These are phyloP conservation scores for Subacronicta megacephala DNA, from an alignment of 2,888 invertebrate genomes.

Conservation along the genomic window DNA sequence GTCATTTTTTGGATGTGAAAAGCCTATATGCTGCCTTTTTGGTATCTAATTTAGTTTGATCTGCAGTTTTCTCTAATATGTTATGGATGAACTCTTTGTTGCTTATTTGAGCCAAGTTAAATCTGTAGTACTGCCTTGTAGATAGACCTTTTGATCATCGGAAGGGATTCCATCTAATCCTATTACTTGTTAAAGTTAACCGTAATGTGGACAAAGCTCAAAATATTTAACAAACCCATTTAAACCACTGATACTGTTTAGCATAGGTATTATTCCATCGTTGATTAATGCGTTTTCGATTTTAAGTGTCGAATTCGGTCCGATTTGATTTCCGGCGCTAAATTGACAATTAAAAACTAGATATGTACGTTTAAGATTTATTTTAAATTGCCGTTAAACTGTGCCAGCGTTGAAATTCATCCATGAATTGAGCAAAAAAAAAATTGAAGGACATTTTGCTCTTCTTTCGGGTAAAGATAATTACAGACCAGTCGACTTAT, in stretches of 20 bases:
- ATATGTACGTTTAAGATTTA: conserved; percentile 19
- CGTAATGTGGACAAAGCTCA: background rate
- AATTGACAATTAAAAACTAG: conserved; percentile 38
- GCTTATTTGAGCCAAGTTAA: background rate
- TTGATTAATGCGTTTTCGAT: conserved; percentile 32
- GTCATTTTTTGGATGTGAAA: too few relatives aligned
- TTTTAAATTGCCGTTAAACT: conserved; percentile 6
- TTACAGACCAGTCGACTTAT: background rate
- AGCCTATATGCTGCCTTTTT: background rate
- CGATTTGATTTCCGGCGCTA: conserved; percentile 45
- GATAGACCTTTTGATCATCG: background rate
- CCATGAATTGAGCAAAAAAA: background rate
- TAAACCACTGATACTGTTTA: too few relatives aligned
- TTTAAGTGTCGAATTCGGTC: conserved; percentile 32
- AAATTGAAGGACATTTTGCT: too few relatives aligned
- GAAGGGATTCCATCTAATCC: background rate
- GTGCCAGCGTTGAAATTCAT: background rate
- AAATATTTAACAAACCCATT: background rate
- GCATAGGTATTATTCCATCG: too few relatives aligned
- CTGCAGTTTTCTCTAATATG: background rate
- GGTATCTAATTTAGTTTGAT: background rate
- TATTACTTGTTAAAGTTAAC: background rate
- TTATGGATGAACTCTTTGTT: background rate
- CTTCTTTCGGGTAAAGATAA: background rate
- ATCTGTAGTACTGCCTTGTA: background rate